phyloP scores from a whole-genome alignment of 1,140 invertebrate genomes.

The Homalodisca vitripennis region DNA sequence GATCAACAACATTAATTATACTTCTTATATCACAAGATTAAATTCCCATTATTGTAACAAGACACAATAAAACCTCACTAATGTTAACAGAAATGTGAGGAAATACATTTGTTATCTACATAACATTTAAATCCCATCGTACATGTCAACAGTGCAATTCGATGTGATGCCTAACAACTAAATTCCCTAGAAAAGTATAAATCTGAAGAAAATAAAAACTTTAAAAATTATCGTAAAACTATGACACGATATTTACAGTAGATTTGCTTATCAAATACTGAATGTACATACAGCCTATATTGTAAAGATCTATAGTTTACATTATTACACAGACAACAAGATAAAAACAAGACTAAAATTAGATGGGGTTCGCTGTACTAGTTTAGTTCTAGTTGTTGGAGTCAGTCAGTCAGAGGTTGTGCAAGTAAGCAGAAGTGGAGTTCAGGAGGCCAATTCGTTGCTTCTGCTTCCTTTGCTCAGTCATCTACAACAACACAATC shows the following conservation, averaged over 20 bases:
- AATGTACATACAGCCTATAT: too few relatives aligned
- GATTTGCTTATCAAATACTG: background rate
- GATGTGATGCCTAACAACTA: background rate
- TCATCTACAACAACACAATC: constrained; percentile 68
- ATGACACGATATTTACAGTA: background rate
- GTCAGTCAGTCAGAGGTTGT: constrained; percentile 44
- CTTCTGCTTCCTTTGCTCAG: constrained; percentile 91
- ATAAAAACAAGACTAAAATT: background rate
- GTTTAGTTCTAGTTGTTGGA: too few relatives aligned
- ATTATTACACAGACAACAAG: background rate
- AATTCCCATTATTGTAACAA: background rate
- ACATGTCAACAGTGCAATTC: background rate
- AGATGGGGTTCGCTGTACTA: background rate
- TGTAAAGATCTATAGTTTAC: too few relatives aligned
- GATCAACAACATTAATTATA: constrained; percentile 8
- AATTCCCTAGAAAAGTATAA: background rate
- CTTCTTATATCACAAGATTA: constrained; percentile 12
- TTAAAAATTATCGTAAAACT: background rate
- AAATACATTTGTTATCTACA: background rate
- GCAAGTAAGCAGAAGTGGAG: constrained; percentile 66
- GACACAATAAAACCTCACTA: constrained; percentile 16
- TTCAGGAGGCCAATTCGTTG: constrained; percentile 84
- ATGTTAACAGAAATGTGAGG: constrained; percentile 1
- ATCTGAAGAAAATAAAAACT: background rate
- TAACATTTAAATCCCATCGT: background rate